phyloP scores from a whole-genome alignment of 2,888 invertebrate genomes.

The Lymantria dispar region DNA sequence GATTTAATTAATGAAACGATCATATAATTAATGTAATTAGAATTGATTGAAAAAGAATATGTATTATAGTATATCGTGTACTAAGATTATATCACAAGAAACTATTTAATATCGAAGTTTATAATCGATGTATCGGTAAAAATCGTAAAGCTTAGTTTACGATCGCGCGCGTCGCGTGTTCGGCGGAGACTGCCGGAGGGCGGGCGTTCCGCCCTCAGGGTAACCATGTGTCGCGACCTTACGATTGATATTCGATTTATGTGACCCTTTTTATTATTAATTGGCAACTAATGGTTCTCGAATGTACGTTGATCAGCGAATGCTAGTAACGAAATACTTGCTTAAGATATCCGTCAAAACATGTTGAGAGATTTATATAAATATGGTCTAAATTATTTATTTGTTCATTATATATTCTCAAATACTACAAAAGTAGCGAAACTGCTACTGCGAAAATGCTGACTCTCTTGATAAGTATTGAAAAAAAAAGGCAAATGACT shows the following conservation, averaged over 20 bases:
- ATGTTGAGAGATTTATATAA: too few relatives aligned
- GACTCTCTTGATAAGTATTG: too few relatives aligned
- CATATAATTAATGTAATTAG: slow-evolving; percentile 18
- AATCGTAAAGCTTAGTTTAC: slow-evolving; percentile 37
- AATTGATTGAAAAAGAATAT: slow-evolving; percentile 9
- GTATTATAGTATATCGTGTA: neutral
- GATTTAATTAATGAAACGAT: slow-evolving; percentile 29
- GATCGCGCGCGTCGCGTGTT: slow-evolving; percentile 63
- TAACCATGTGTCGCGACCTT: slow-evolving; percentile 48
- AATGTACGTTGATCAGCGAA: neutral
- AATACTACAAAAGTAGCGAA: too few relatives aligned
- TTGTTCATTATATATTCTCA: too few relatives aligned
- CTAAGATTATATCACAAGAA: slow-evolving; percentile 25
- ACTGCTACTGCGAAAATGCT: too few relatives aligned
- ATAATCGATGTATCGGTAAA: slow-evolving; percentile 31
- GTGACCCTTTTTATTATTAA: slow-evolving; percentile 32
- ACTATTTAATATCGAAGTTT: slow-evolving; percentile 22
- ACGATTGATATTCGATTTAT: slow-evolving; percentile 37
- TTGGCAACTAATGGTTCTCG: slow-evolving; percentile 10
- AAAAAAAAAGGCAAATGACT: neutral
- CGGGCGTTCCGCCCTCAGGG: slow-evolving; percentile 69
- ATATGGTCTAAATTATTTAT: neutral
- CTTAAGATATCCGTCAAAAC: too few relatives aligned
- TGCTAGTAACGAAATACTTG: too few relatives aligned
- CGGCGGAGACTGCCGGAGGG: slow-evolving; percentile 66